phyloP scores from a whole-genome alignment of 2,888 invertebrate genomes.

The Muscina levida region DNA sequence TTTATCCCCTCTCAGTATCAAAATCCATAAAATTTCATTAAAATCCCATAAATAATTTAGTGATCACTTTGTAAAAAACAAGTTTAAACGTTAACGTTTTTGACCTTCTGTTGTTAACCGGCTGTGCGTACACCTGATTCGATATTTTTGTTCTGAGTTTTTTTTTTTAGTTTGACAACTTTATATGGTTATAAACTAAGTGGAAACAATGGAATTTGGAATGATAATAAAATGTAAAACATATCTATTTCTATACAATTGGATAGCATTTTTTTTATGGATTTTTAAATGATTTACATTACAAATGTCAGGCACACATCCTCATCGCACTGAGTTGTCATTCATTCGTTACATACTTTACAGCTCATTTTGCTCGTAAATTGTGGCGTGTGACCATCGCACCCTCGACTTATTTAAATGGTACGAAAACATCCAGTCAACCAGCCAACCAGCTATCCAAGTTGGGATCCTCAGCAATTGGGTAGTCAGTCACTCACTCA shows the following conservation, averaged over 20 bases:
- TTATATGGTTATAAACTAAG: not conserved
- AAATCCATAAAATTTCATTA: conserved; percentile 15
- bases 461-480: too few relatives aligned
- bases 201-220: too few relatives aligned
- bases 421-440: not conserved
- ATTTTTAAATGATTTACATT: too few relatives aligned
- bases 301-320: too few relatives aligned
- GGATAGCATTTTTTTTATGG: too few relatives aligned
- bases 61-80: not conserved
- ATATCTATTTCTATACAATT: too few relatives aligned
- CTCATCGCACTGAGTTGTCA: too few relatives aligned
- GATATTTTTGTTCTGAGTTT: conserved; percentile 12
- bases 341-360: too few relatives aligned
- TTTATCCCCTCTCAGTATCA: not conserved
- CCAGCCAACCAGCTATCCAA: conserved; percentile 5
- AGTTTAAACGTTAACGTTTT: not conserved
- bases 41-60: conserved; percentile 18
- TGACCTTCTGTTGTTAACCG: conserved; percentile 7
- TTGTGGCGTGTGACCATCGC: not conserved
- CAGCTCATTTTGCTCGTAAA: too few relatives aligned
- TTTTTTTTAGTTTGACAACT: conserved; percentile 33
- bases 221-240: too few relatives aligned
- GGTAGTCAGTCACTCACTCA: not conserved
- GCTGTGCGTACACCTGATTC: conserved; percentile 7
- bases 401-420: not conserved